Evolutionary conservation across 2,113 vertebrate species (phyloP).

Genomic region (Notothenia coriiceps): DNA sequence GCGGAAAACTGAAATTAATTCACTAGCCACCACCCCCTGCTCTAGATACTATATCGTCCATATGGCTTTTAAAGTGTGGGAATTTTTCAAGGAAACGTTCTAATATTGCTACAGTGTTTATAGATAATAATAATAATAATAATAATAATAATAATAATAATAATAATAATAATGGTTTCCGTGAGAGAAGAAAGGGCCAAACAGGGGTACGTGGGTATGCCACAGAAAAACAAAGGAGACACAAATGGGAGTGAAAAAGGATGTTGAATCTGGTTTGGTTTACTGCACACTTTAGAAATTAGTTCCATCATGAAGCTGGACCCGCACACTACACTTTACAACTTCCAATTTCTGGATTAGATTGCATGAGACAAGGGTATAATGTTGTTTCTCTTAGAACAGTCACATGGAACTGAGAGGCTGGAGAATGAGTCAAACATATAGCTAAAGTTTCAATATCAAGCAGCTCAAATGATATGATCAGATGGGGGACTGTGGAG

Average conservation of each 20-base stretch:
- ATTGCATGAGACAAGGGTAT: slow-evolving; percentile 73
- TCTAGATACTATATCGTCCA: slow-evolving; percentile 24
- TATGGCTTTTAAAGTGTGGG: slow-evolving; percentile 13
- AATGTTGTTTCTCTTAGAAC: slow-evolving; percentile 69
- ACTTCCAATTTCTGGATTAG: slow-evolving; percentile 71
- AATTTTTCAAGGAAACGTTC: slow-evolving; percentile 20
- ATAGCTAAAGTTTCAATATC: slow-evolving; percentile 55
- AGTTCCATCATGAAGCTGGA: slow-evolving; percentile 74
- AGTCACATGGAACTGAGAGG: slow-evolving; percentile 49
- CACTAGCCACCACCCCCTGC: too few species aligned
- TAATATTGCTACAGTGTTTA: slow-evolving; percentile 39
- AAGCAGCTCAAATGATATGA: slow-evolving; percentile 54
- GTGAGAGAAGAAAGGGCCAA: slow-evolving; percentile 18
- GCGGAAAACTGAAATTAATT: too few species aligned
- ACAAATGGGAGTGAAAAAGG: slow-evolving; percentile 20
- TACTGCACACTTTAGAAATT: slow-evolving; percentile 76
- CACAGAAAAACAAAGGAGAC: slow-evolving; percentile 31
- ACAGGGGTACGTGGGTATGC: slow-evolving; percentile 5
- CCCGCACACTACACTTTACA: slow-evolving; percentile 65
- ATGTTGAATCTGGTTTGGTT: slow-evolving; percentile 76
- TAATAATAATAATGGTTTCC: slow-evolving; percentile 34
- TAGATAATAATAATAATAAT: slow-evolving; percentile 10
- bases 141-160: slow-evolving; percentile 2
- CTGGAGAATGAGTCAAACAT: slow-evolving; percentile 66
- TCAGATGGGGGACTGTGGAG: slow-evolving; percentile 17